Conservation (phyloP, 1,140 invertebrate genomes). For the Paraescarpia echinospica region DNA sequence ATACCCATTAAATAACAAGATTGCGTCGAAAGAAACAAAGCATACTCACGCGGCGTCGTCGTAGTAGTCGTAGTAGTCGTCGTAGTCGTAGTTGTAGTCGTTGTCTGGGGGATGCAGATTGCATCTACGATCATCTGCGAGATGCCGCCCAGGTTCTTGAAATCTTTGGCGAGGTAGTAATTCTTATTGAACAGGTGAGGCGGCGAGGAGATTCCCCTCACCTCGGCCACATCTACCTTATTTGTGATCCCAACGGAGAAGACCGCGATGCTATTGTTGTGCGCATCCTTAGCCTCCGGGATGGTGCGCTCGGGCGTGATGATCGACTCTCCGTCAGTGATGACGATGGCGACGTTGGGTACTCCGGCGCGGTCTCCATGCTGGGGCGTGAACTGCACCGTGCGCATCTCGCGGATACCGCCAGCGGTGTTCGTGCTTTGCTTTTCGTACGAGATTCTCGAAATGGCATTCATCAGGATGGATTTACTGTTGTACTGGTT, state of each 20-base stretch:
- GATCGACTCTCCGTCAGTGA: conserved; percentile 40
- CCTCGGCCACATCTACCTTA: not conserved
- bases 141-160: not conserved
- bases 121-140: not conserved
- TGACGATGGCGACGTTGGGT: conserved; percentile 32
- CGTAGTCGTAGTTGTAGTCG: not conserved
- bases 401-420: conserved; percentile 2
- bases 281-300: conserved; percentile 31
- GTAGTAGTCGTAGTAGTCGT: not conserved
- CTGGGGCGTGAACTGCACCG: not conserved
- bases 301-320: conserved; percentile 24
- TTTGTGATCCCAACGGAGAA: conserved; percentile 42
- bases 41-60: not conserved
- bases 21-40: not conserved
- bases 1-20: not conserved
- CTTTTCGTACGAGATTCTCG: not conserved
- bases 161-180: not conserved
- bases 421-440: conserved; percentile 20
- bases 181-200: not conserved
- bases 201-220: conserved; percentile 1
- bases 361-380: conserved; percentile 37
- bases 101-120: not conserved
- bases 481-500: not conserved
- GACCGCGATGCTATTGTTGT: conserved; percentile 38
- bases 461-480: conserved; percentile 12